Evolutionary conservation across 2,113 vertebrate genomes (phyloP), one percentile per base, ranked within the genome.

Genomic region (Bothrops jararaca): DNA sequence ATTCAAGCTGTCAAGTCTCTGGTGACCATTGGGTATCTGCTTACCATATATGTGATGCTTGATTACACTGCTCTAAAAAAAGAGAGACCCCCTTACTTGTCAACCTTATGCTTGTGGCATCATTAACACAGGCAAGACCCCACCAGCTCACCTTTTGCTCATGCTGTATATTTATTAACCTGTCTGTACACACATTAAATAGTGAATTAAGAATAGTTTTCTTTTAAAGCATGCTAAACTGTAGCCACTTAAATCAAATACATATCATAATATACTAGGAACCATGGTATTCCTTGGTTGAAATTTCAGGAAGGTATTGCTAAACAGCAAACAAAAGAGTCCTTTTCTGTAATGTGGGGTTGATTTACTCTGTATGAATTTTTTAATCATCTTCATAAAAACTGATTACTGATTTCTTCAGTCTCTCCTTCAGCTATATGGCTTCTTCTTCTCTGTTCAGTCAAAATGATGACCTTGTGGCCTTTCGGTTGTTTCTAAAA

Each of bases 1-100:
- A 97, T 97, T 97, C 96, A 95, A 95, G 88, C 95, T 98, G 95
- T 97, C 97, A 97, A 92, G 89, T 95, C 93, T 96, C 94, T 94
- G 94, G 94, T 98, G 95, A 97, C 96, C 93, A 96, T 94, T 95
- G 96, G 89, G 10, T 95, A 92, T 95, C 94, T 97, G 93, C 96
- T 97, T 96, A 95, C 93, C 95, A 94, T 92, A 56, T 54, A 96
- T 97, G 97, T 97, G 56, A 48, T 96, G 92, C 95, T 96, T 24
- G 9, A 95, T 91, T 94, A 95, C 69, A 90, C 89, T 93, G 48
- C 48, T 88, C 29, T 95, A 95, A 15, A 15, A 92, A 92, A 92
- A 94, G 95, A 96, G 12, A 60, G 94, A 50, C 34, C n/a, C 26
- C 48, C 45, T 53, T 23, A 57, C 0, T 86, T 57, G 80, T 95